A percentile compares a stretch with the other conserved stretches of the same genome.
These are phyloP conservation scores for Sesia bembeciformis DNA, from an alignment of 2,888 invertebrate genomes.

Conservation along the genomic window DNA sequence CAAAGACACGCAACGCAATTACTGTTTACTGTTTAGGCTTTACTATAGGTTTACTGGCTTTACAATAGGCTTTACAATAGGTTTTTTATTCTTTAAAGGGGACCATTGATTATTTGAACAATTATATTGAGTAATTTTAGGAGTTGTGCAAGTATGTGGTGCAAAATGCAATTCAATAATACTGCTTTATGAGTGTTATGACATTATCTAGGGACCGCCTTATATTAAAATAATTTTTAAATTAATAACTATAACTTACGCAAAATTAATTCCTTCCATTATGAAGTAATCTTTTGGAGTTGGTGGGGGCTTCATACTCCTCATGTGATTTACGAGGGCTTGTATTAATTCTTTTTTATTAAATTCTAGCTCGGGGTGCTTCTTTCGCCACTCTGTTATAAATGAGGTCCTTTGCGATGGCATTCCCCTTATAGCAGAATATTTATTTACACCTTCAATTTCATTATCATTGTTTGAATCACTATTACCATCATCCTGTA, in stretches of 20 bases:
- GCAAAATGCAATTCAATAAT: no score
- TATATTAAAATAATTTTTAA: no score
- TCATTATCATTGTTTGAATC: constrained; percentile 1
- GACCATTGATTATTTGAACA: no score
- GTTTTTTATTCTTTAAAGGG: no score
- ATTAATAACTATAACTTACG: constrained; percentile 26
- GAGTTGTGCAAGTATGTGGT: no score
- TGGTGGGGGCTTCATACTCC: constrained; percentile 28
- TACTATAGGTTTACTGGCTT: no score
- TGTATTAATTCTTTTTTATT: constrained; percentile 30
- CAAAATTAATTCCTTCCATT: constrained; percentile 28
- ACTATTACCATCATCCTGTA: constrained; percentile 2
- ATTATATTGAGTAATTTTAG: no score
- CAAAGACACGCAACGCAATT: no score
- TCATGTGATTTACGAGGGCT: constrained; percentile 42
- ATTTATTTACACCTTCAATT: constrained; percentile 3
- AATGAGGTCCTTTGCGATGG: constrained; percentile 30
- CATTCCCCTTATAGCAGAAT: constrained; percentile 15
- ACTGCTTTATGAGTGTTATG: no score
- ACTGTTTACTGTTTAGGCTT: no score
- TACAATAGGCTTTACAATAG: no score
- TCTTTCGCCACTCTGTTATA: constrained; percentile 32
- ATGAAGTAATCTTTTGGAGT: constrained; percentile 34
- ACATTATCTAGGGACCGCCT: no score
- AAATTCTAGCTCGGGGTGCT: constrained; percentile 32